Evolutionary conservation across 92 coral and sea anemone species (phyloP).

Genomic region (Actinernus sp.): DNA sequence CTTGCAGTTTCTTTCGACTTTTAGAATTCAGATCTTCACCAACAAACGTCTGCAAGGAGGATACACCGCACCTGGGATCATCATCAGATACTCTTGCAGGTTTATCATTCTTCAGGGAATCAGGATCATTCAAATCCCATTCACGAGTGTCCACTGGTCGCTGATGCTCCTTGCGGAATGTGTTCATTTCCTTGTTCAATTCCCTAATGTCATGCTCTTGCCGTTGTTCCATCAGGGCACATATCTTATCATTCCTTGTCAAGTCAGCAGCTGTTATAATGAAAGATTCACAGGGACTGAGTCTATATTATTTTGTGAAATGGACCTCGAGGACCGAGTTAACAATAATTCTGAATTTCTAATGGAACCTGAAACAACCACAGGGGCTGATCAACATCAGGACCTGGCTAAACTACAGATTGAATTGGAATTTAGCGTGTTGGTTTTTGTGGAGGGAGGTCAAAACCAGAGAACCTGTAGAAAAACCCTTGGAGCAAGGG

Average conservation of each 20-base stretch:
- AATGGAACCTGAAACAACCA: too few species aligned
- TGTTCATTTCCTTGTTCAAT: conserved; percentile 87
- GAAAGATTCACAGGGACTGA: too few species aligned
- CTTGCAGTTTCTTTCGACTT: conserved; percentile 83
- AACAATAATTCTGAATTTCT: too few species aligned
- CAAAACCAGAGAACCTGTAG: too few species aligned
- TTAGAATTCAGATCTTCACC: conserved; percentile 96
- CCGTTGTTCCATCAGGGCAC: conserved; percentile 87
- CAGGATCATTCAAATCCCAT: conserved; percentile 98
- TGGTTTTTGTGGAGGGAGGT: too few species aligned
- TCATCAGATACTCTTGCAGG: conserved; percentile 99
- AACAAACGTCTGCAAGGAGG: conserved; percentile 93
- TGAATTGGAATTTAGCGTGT: too few species aligned
- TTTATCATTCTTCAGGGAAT: conserved; percentile 92
- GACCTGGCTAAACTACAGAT: too few species aligned
- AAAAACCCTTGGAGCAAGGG: too few species aligned
- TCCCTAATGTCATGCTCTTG: conserved; percentile 97
- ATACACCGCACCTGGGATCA: conserved; percentile 93
- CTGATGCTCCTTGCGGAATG: conserved; percentile 84
- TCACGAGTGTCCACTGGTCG: conserved; percentile 87
- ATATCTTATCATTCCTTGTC: conserved; percentile 94
- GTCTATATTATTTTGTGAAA: too few species aligned
- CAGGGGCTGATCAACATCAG: too few species aligned
- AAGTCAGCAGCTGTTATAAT: conserved; percentile 96
- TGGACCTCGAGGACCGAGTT: too few species aligned